phyloP scores from a whole-genome alignment of 2,888 invertebrate genomes.

The Cistogaster globosa region DNA sequence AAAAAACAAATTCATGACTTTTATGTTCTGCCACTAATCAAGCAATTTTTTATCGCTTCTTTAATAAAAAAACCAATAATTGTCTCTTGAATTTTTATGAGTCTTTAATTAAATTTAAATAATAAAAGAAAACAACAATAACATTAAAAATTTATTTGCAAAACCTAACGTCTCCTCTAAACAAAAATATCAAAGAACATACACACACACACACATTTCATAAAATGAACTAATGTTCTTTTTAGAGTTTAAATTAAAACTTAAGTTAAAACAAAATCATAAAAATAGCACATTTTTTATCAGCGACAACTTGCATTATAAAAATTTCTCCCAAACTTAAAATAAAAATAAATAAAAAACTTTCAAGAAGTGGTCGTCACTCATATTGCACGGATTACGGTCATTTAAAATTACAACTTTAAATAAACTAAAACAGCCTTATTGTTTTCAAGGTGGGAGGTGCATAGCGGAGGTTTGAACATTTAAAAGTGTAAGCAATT shows the following conservation, averaged over 20 bases:
- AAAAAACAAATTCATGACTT: background rate
- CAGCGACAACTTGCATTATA: conserved; percentile 31
- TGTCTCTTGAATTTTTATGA: conserved; percentile 29
- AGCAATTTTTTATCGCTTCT: conserved; percentile 10
- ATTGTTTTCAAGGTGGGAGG: no score
- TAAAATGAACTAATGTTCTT: no score
- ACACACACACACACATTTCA: no score
- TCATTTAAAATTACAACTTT: no score
- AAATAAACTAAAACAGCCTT: no score
- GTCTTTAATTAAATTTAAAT: conserved; percentile 26
- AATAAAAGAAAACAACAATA: conserved; percentile 17
- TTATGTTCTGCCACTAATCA: conserved; percentile 9
- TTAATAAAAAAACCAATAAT: conserved; percentile 11
- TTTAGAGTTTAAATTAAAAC: no score
- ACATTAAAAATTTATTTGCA: conserved; percentile 24
- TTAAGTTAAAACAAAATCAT: no score
- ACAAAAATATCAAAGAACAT: background rate
- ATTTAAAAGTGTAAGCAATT: no score
- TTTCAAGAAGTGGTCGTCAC: background rate
- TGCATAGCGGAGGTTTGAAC: no score
- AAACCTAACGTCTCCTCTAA: conserved; percentile 3
- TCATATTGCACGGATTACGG: no score
- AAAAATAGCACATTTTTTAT: no score
- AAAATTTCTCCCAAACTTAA: conserved; percentile 56
- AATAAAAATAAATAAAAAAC: conserved; percentile 17